Evolutionary conservation across 2,888 invertebrate species (phyloP).

Genomic region (Andrena minutula): DNA sequence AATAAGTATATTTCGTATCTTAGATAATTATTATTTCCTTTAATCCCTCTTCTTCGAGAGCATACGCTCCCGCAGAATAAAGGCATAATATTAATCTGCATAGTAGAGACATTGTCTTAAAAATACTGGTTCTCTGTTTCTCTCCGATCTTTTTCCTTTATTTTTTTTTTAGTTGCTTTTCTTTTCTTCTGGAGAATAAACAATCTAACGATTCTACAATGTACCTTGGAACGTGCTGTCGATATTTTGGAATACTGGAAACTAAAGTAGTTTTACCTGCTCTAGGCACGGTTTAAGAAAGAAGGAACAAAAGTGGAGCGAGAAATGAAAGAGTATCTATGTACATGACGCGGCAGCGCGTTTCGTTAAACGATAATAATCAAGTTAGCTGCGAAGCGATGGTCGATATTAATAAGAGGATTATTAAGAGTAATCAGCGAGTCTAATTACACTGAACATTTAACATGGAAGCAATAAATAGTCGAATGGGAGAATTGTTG

Average conservation of each 20-base stretch:
- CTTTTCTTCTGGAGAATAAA: constrained; percentile 58
- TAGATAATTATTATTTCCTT: constrained; percentile 35
- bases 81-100: constrained; percentile 65
- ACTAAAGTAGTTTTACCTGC: constrained; percentile 48
- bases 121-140: constrained; percentile 72
- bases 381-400: constrained; percentile 57
- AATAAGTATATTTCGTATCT: constrained; percentile 33
- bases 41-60: constrained; percentile 38
- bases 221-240: constrained; percentile 63
- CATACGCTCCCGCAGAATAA: constrained; percentile 54
- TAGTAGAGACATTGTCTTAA: constrained; percentile 70
- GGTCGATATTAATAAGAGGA: constrained; percentile 63
- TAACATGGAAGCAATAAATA: constrained; percentile 75
- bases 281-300: constrained; percentile 16
- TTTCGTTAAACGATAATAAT: constrained; percentile 60
- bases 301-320: constrained; percentile 22
- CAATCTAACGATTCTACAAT: constrained; percentile 56
- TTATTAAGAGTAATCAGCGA: constrained; percentile 63
- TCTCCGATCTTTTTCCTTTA: constrained; percentile 22
- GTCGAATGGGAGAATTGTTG: constrained; percentile 63
- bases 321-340: constrained; percentile 60
- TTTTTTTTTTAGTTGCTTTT: constrained; percentile 9
- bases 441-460: constrained; percentile 69
- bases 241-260: constrained; percentile 60
- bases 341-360: constrained; percentile 49